A percentile compares a stretch with the other conserved stretches of the same genome.
phyloP scores from a whole-genome alignment of 2,888 invertebrate genomes.

The Nebria salina region DNA sequence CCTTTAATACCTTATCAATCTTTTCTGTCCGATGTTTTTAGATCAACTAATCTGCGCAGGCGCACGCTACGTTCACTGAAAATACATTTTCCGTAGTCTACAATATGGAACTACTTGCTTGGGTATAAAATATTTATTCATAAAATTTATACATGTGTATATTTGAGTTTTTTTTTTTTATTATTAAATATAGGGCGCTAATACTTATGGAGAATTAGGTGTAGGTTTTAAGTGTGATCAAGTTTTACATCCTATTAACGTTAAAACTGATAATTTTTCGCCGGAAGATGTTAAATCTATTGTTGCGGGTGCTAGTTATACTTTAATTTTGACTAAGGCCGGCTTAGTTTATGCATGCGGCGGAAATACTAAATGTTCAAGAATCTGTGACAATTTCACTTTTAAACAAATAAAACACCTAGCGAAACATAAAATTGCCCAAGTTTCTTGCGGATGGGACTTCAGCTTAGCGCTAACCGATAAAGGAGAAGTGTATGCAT shows the following conservation, averaged over 20 bases:
- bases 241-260: slow-evolving; percentile 67
- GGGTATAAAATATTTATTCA: slow-evolving; percentile 31
- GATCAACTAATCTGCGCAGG: slow-evolving; percentile 24
- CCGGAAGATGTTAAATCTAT: slow-evolving; percentile 70
- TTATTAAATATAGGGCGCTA: slow-evolving; percentile 73
- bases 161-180: neutral
- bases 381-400: slow-evolving; percentile 68
- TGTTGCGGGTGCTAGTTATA: slow-evolving; percentile 82
- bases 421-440: slow-evolving; percentile 67
- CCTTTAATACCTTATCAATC: slow-evolving; percentile 11
- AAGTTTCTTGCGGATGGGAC: slow-evolving; percentile 84
- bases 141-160: neutral
- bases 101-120: slow-evolving; percentile 40
- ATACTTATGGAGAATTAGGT: slow-evolving; percentile 84
- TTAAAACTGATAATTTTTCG: slow-evolving; percentile 55
- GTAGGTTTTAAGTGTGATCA: slow-evolving; percentile 75
- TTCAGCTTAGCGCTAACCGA: slow-evolving; percentile 79
- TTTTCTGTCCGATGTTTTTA: slow-evolving; percentile 23
- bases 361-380: slow-evolving; percentile 80
- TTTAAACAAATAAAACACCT: slow-evolving; percentile 71
- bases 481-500: slow-evolving; percentile 76
- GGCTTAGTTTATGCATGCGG: slow-evolving; percentile 82
- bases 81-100: neutral
- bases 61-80: slow-evolving; percentile 15
- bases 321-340: slow-evolving; percentile 72